A percentile compares a stretch with the other conserved stretches of the same genome.
Conservation (phyloP, 1,140 invertebrate species). For the Brachionus angularis region DNA sequence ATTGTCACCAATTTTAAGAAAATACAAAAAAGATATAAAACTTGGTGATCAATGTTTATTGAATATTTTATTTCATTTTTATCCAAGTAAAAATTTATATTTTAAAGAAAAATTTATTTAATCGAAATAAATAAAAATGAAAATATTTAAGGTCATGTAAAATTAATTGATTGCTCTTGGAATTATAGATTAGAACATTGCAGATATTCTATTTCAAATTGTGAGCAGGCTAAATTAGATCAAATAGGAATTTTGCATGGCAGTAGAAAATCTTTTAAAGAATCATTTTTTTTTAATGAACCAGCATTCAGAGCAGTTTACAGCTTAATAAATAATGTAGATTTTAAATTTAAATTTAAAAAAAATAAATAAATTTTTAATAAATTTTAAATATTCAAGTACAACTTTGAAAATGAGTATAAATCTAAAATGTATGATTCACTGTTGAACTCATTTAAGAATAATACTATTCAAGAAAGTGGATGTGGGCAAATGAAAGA, state of each 20-base stretch:
- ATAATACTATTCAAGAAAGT: too few relatives aligned
- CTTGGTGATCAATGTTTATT: background rate
- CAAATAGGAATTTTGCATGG: background rate
- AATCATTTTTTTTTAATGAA: background rate
- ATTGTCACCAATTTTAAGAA: background rate
- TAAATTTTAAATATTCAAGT: background rate
- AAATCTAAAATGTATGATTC: background rate
- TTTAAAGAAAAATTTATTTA: too few relatives aligned
- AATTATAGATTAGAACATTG: background rate
- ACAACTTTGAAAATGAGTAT: background rate
- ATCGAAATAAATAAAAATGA: too few relatives aligned
- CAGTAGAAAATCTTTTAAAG: background rate
- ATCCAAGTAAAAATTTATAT: background rate
- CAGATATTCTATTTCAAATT: background rate
- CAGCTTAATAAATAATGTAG: background rate
- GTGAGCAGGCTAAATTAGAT: background rate
- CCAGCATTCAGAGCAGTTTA: background rate
- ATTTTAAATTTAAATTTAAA: background rate
- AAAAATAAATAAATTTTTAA: background rate
- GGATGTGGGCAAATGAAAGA: too few relatives aligned
- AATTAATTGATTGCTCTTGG: background rate
- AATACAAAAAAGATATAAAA: background rate
- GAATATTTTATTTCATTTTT: background rate
- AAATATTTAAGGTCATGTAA: too few relatives aligned
- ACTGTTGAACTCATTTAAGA: too few relatives aligned